Base-by-base conservation (phyloP, 2,888 invertebrate genomes). In the Eupithecia pulchellata region DNA sequence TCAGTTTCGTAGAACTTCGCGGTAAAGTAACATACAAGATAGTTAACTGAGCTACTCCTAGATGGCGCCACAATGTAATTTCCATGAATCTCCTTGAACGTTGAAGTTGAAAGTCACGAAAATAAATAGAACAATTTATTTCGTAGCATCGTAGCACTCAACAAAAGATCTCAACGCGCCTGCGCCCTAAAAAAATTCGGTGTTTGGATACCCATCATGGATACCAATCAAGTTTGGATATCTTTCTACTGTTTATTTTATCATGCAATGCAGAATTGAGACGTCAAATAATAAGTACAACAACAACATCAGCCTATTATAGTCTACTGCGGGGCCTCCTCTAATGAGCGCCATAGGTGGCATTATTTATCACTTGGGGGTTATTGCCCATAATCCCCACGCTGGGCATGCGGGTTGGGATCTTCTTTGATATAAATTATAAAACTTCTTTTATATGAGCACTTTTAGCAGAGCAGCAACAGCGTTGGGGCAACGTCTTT, bases 21-120 rank as follows among this genome's bases (percentile, higher is more conserved):
- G 52, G 52, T 63, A 42, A n/a, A 27, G 29, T 30, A n/a, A 20
- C 32, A 25, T 1, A 30, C 27, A 29, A 13, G 17, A 64, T 67
- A 34, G 64, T 71, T 64, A 25, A 32, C 14, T 13, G 52, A 63
- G 25, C n/a, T 39, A n/a, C 67, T 36, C 11, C 17, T 64, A 71
- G 71, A 71, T 71, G 71, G 71, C 66, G 32, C 52, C 20, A 52
- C 57, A 20, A 13, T 1, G 61, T 32, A 25, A 8, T 42, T 6
- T 32, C 32, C n/a, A 34, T 13, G 1, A 58, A 47, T 55, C 55
- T 34, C 52, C 13, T 27, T 20, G 9, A 62, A 14, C 20, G 14
- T 20, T 17, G 8, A 17, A 39, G 17, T 6, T 36, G 62, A 20
- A 20, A 17, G 52, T 52, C 52, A 52, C 1, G 25, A 52, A 47